A percentile compares a stretch with the other conserved stretches of the same genome.
Conservation (phyloP, 1,140 invertebrate genomes). For the Saccostrea echinata region DNA sequence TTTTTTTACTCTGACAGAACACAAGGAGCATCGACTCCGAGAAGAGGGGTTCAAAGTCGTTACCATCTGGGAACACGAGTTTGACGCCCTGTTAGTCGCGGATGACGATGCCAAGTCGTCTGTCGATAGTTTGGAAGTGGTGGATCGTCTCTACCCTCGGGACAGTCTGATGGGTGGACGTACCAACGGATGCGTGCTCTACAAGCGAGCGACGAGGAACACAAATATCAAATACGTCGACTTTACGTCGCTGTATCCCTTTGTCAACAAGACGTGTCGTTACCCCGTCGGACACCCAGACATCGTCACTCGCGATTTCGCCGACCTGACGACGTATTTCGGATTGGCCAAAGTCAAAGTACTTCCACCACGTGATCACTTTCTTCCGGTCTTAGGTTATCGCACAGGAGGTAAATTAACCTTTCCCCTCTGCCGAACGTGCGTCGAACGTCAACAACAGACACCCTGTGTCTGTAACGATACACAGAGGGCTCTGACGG, state of each 20-base stretch:
- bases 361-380: constrained; percentile 45
- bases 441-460: constrained; percentile 33
- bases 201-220: neutral
- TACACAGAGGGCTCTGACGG: constrained; percentile 69
- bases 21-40: constrained; percentile 31
- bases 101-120: constrained; percentile 45
- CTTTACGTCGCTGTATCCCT: neutral
- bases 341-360: constrained; percentile 49
- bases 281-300: neutral
- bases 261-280: neutral
- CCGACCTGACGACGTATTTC: constrained; percentile 16
- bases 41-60: constrained; percentile 49
- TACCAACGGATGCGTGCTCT: constrained; percentile 41
- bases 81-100: constrained; percentile 2
- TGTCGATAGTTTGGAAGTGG: constrained; percentile 43
- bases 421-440: constrained; percentile 53
- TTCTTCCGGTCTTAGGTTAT: constrained; percentile 45
- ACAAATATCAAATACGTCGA: neutral
- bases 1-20: constrained; percentile 47
- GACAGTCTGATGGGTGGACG: constrained; percentile 61
- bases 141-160: constrained; percentile 56
- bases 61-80: constrained; percentile 43
- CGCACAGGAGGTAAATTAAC: constrained; percentile 46
- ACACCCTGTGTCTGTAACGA: constrained; percentile 44
- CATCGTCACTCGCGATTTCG: constrained; percentile 40